Percentiles rank a stretch among this genome's conserved stretches.
Conservation (phyloP, 2,888 invertebrate species). For the Sinodicranocentrus sp. region DNA sequence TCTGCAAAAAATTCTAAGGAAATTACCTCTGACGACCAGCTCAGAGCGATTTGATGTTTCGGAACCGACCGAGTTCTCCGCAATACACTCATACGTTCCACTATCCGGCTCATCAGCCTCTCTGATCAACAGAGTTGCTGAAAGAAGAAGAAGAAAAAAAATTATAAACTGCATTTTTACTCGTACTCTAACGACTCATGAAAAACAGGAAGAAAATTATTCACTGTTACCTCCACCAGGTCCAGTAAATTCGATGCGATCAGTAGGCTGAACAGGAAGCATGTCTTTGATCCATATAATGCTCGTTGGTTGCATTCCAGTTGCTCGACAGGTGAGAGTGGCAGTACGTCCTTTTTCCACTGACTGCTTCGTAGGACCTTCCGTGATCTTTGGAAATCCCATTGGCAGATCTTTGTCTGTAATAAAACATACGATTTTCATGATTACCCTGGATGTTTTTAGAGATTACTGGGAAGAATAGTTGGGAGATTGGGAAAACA, state of each 20-base stretch:
- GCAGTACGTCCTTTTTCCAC: slow-evolving; percentile 97
- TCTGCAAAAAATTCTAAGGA: background rate
- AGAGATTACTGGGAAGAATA: background rate
- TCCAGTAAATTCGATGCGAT: slow-evolving; percentile 74
- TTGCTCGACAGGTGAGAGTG: slow-evolving; percentile 92
- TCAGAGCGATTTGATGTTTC: slow-evolving; percentile 91
- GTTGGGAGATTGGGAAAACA: too few species aligned
- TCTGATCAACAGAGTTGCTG: slow-evolving; percentile 93
- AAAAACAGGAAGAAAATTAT: slow-evolving; percentile 76
- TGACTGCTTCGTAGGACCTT: slow-evolving; percentile 93
- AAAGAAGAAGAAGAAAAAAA: slow-evolving; percentile 76
- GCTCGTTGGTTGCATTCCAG: slow-evolving; percentile 86
- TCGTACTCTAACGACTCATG: too few species aligned
- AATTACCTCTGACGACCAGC: slow-evolving; percentile 94
- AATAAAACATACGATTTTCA: slow-evolving; percentile 77
- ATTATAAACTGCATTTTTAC: too few species aligned
- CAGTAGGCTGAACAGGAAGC: slow-evolving; percentile 87
- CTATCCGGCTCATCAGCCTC: slow-evolving; percentile 94
- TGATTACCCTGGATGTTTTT: background rate
- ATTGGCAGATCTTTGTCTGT: slow-evolving; percentile 91
- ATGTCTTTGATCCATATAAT: slow-evolving; percentile 97
- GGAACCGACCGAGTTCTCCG: slow-evolving; percentile 94
- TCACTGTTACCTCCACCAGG: slow-evolving; percentile 73
- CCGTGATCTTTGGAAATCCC: slow-evolving; percentile 94
- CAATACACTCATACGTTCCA: slow-evolving; percentile 97